phyloP scores from a whole-genome alignment of 2,113 vertebrate genomes.

The Vidua chalybeata region DNA sequence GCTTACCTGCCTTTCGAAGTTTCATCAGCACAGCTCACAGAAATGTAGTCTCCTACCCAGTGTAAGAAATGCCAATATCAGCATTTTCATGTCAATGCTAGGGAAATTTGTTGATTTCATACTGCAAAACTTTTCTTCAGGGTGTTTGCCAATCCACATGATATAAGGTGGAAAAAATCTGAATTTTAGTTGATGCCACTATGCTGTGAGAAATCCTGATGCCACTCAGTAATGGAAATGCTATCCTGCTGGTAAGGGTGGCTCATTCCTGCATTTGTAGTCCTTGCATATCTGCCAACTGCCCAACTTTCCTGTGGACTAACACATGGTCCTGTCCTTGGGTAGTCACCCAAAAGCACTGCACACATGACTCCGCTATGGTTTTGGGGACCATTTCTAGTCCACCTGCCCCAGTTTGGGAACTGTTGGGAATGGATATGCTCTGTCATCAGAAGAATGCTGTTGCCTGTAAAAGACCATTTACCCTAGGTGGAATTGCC shows the following conservation, averaged over 20 bases:
- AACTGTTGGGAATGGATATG: not conserved
- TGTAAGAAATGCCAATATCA: not conserved
- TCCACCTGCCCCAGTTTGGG: not conserved
- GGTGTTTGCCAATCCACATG: not conserved
- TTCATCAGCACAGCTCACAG: not conserved
- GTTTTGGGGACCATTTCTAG: not conserved
- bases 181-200: not conserved
- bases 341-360: not conserved
- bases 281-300: not conserved
- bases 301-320: not conserved
- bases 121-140: not conserved
- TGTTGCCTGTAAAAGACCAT: not conserved
- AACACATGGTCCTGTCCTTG: not conserved
- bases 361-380: accelerated
- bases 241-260: not conserved
- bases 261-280: not conserved
- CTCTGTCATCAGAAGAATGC: not conserved
- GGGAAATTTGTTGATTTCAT: not conserved
- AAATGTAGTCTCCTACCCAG: not conserved
- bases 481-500: not conserved
- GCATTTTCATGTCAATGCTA: not conserved
- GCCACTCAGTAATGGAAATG: not conserved
- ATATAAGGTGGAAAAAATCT: not conserved
- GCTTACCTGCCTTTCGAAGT: not conserved
- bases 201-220: not conserved